Conservation (phyloP, 2,888 invertebrate species). For the Himalopsyche japonica region DNA sequence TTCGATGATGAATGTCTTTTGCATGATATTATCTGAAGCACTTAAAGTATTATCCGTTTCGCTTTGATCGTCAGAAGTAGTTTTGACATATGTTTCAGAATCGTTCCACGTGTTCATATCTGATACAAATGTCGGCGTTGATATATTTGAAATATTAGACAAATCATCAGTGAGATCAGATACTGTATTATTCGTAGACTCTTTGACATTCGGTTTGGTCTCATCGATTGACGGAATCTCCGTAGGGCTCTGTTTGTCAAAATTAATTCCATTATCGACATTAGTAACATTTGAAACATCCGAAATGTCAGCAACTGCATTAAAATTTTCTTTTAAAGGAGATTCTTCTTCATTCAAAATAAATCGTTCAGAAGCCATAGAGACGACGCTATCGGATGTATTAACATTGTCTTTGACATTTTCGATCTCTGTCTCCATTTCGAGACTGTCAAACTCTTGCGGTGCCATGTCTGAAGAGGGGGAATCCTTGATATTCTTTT, state of each 20-base stretch:
- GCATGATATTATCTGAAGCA: neutral
- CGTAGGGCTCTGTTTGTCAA: neutral
- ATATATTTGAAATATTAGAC: conserved; percentile 12
- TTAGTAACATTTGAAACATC: neutral
- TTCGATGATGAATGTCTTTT: neutral
- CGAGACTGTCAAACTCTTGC: conserved; percentile 47
- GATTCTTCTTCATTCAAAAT: conserved; percentile 3
- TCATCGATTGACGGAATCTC: neutral
- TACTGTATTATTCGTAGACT: neutral
- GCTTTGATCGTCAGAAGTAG: neutral
- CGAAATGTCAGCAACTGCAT: neutral
- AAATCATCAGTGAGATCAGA: conserved; percentile 12
- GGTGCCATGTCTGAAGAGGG: conserved; percentile 15
- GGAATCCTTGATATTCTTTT: neutral
- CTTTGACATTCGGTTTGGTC: neutral
- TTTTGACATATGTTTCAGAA: conserved; percentile 45
- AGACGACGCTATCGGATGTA: conserved; percentile 2
- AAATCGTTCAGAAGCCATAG: conserved; percentile 13
- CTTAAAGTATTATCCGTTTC: neutral
- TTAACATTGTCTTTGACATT: neutral
- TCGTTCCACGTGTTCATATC: conserved; percentile 58
- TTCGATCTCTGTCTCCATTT: conserved; percentile 48
- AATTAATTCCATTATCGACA: neutral
- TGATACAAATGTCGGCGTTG: conserved; percentile 47
- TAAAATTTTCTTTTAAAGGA: neutral